A percentile compares a stretch with the other conserved stretches of the same genome.
These are phyloP conservation scores for Spatula clypeata DNA, from an alignment of 2,797 vertebrate species.

Conservation along the genomic window DNA sequence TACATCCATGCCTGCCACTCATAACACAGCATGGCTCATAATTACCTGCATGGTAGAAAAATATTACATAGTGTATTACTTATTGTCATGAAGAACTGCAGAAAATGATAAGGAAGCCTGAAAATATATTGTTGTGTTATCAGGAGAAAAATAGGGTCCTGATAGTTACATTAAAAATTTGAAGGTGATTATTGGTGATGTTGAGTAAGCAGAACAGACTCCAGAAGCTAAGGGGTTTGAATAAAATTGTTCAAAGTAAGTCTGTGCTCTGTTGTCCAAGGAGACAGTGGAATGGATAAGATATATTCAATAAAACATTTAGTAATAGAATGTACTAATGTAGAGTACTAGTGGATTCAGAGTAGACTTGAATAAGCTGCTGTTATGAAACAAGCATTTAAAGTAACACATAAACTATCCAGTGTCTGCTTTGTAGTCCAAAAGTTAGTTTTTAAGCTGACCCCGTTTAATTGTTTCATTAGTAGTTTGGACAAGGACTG, in stretches of 20 bases:
- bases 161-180: not conserved
- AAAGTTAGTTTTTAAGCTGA: not conserved
- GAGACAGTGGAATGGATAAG: not conserved
- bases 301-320: not conserved
- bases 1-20: not conserved
- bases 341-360: not conserved
- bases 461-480: not conserved
- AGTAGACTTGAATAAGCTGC: not conserved
- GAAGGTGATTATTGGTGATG: not conserved
- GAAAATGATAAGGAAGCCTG: not conserved
- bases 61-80: not conserved
- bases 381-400: not conserved
- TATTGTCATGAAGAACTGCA: not conserved
- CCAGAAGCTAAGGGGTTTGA: not conserved
- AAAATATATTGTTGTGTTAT: not conserved
- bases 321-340: accelerated
- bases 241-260: not conserved
- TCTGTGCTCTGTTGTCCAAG: not conserved
- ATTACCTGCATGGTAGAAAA: not conserved
- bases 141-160: not conserved
- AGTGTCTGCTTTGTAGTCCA: accelerated
- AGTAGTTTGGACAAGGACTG: not conserved
- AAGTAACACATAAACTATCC: not conserved
- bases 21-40: not conserved
- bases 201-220: not conserved